Conservation (phyloP, 2,888 invertebrate genomes). For the Cotesia congregata region DNA sequence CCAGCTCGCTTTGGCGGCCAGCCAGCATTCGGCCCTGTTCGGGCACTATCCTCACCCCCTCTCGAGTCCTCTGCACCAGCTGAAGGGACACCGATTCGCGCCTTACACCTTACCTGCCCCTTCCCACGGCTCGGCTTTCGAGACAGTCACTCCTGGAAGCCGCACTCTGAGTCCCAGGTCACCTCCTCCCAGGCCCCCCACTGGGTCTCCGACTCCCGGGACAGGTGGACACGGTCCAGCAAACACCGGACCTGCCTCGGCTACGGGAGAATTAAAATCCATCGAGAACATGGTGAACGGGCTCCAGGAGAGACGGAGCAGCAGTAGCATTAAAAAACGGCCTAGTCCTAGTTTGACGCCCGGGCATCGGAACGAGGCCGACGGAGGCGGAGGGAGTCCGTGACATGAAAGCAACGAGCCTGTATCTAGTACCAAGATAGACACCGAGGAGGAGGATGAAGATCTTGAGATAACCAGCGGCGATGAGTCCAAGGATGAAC, state of each 20-base stretch:
- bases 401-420: constrained; percentile 69
- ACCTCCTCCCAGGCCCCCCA: constrained; percentile 74
- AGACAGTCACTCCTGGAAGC: constrained; percentile 87
- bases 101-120: constrained; percentile 88
- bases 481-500: constrained; percentile 49
- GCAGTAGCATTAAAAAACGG: constrained; percentile 75
- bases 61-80: constrained; percentile 77
- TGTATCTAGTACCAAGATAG: constrained; percentile 61
- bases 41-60: constrained; percentile 80
- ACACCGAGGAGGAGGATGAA: constrained; percentile 51
- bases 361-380: constrained; percentile 61
- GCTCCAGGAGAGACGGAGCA: constrained; percentile 81
- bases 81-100: constrained; percentile 86
- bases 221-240: constrained; percentile 61
- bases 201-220: constrained; percentile 74
- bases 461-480: constrained; percentile 51
- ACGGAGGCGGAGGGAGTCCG: constrained; percentile 65
- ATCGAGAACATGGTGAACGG: constrained; percentile 99
- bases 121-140: constrained; percentile 86
- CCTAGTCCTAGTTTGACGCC: constrained; percentile 65
- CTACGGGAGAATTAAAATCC: constrained; percentile 89
- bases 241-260: constrained; percentile 71
- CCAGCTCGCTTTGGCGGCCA: constrained; percentile 86
- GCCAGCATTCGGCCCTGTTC: constrained; percentile 84
- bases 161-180: constrained; percentile 76